These are phyloP conservation scores for Acanthisitta chloris DNA, from an alignment of 2,113 vertebrate species.

Conservation along the genomic window DNA sequence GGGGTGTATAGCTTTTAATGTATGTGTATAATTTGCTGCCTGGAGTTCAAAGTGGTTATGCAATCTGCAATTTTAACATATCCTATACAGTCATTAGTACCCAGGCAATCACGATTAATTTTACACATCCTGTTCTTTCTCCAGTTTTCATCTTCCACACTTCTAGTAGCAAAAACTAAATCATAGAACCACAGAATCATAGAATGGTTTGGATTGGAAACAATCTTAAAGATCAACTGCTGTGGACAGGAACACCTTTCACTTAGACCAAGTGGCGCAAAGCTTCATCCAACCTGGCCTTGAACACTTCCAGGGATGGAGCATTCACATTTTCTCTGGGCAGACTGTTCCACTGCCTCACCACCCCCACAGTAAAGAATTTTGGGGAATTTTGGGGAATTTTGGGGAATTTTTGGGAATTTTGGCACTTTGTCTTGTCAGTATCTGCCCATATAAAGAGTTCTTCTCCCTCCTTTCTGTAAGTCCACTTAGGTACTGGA, in stretches of 20 bases:
- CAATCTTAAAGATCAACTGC: background rate
- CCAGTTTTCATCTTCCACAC: background rate
- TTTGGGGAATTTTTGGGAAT: no score
- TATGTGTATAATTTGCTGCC: background rate
- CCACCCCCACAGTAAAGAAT: background rate
- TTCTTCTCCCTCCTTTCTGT: background rate
- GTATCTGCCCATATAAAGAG: background rate
- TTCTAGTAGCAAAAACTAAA: background rate
- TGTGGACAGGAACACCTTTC: accelerated
- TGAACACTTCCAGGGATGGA: background rate
- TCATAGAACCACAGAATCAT: background rate
- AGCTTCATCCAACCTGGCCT: background rate
- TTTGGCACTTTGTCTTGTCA: background rate
- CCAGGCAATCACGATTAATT: background rate
- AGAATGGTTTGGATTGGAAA: background rate
- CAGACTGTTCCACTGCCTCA: background rate
- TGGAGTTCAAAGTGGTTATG: background rate
- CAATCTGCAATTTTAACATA: background rate
- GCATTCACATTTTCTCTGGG: background rate
- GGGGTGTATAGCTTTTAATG: background rate
- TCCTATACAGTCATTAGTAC: background rate
- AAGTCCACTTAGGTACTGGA: background rate
- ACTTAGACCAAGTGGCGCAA: background rate
- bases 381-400: no score
- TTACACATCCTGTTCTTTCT: background rate